A percentile compares a stretch with the other conserved stretches of the same genome.
phyloP scores from a whole-genome alignment of 2,888 invertebrate species.

The Dicyrtomina minuta region DNA sequence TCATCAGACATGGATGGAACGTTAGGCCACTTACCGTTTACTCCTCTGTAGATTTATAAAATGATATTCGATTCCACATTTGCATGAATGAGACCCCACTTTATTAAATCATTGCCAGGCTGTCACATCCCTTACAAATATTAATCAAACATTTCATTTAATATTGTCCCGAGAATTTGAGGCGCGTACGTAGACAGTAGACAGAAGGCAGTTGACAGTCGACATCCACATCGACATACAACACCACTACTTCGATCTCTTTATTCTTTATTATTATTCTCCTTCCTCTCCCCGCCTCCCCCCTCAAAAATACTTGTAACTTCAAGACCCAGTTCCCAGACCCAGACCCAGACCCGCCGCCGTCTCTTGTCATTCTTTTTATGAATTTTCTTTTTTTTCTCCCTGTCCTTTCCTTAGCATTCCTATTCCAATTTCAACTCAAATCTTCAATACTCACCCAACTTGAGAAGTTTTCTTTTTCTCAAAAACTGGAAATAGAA shows the following conservation, averaged over 20 bases:
- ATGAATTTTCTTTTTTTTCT: not conserved
- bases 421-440: not conserved
- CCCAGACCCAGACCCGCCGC: too few species aligned
- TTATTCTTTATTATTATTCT: too few species aligned
- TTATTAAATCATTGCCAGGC: slow-evolving; percentile 24
- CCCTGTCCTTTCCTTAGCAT: not conserved
- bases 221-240: too few species aligned
- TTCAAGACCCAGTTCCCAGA: too few species aligned
- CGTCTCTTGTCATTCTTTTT: not conserved
- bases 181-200: too few species aligned
- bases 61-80: not conserved
- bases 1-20: slow-evolving; percentile 26
- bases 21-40: not conserved
- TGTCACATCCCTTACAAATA: slow-evolving; percentile 16
- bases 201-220: not conserved
- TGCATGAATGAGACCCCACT: slow-evolving; percentile 5
- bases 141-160: slow-evolving; percentile 21
- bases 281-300: too few species aligned
- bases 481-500: too few species aligned
- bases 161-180: too few species aligned
- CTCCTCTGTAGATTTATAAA: not conserved
- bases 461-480: too few species aligned
- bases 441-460: too few species aligned
- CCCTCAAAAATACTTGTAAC: too few species aligned
- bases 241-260: too few species aligned